Base-by-base conservation (phyloP, 2,113 vertebrate genomes). In the Oryzias celebensis region DNA sequence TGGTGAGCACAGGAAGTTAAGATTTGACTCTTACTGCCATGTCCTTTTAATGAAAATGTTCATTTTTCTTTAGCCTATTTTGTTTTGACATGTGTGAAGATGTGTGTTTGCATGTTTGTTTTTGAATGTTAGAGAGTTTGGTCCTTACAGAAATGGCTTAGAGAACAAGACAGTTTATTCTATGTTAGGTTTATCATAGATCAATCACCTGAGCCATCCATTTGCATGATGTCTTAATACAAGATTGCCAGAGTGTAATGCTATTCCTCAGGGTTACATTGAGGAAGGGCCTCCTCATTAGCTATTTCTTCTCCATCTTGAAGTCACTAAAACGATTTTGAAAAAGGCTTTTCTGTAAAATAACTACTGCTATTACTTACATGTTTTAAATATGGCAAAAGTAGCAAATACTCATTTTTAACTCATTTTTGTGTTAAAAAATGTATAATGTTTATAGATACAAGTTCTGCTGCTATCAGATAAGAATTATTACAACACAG, bases 1-100 rank as follows among this genome's bases (percentile, higher is more conserved):
- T 84, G 83, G 88, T 82, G 65, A 44, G 69, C 76, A 79, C 55
- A 74, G 81, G 80, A 86, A 78, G 78, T 83, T 73, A 50, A 76
- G 63, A 70, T 70, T 73, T 48, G 62, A 62, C 76, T 68, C 58
- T 70, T 49, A 49, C 68, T 67, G 60, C 67, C 41, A 44, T 8
- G 45, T 63, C 64, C 16, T 78, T 82, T 64, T 56, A 65, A 58
- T 55, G 58, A 23, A 59, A 67, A 50, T 58, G 52, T 71, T 53
- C 15, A 31, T 22, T 58, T 4, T 18, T 48, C 7, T 20, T 48
- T 54, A 46, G 20, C 52, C 41, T 58, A 51, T 77, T 62, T 71
- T 50, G 62, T 65, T 67, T 58, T 18, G 36, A 36, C 8, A 36
- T 48, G 47, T 48, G 47, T n/a, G n/a, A 7, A 13, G n/a, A 17